phyloP scores from a whole-genome alignment of 2,113 vertebrate species.

The Upupa epops region DNA sequence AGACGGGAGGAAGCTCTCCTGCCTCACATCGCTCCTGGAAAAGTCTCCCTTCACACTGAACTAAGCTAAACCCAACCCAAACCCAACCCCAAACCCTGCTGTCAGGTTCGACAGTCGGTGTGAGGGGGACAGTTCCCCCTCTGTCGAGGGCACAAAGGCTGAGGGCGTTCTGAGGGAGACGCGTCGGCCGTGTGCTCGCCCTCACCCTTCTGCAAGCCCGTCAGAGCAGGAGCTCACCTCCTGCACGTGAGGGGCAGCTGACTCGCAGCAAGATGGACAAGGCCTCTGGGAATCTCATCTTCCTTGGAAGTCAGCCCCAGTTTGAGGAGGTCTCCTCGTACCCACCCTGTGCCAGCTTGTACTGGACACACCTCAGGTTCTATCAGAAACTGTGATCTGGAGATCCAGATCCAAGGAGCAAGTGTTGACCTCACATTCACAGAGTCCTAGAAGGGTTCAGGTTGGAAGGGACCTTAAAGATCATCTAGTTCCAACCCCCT shows the following conservation, averaged over 20 bases:
- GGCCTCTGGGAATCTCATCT: neutral
- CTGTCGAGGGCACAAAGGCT: neutral
- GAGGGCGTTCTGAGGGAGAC: neutral
- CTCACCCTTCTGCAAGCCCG: neutral
- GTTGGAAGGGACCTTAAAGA: too few species aligned
- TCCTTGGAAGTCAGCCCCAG: neutral
- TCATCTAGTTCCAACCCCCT: too few species aligned
- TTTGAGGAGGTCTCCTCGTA: neutral
- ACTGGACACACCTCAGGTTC: neutral
- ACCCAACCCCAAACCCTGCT: fast-evolving
- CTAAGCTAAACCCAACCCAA: neutral
- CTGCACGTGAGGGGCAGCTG: too few species aligned
- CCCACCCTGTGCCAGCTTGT: too few species aligned
- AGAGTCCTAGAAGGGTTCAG: too few species aligned
- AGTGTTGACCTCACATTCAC: neutral
- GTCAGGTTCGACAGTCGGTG: neutral
- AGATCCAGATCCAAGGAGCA: neutral
- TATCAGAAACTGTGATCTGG: too few species aligned
- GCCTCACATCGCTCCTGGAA: neutral
- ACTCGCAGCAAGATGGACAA: neutral
- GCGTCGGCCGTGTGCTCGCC: neutral
- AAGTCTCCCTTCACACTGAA: neutral
- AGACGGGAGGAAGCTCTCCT: neutral
- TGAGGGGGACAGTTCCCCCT: neutral
- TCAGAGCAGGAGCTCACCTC: neutral